Percentiles rank a stretch among this genome's conserved stretches.
phyloP scores from a whole-genome alignment of 37 sponge, comb jelly and placozoan species.

The Halisarca cf. caerulea region DNA sequence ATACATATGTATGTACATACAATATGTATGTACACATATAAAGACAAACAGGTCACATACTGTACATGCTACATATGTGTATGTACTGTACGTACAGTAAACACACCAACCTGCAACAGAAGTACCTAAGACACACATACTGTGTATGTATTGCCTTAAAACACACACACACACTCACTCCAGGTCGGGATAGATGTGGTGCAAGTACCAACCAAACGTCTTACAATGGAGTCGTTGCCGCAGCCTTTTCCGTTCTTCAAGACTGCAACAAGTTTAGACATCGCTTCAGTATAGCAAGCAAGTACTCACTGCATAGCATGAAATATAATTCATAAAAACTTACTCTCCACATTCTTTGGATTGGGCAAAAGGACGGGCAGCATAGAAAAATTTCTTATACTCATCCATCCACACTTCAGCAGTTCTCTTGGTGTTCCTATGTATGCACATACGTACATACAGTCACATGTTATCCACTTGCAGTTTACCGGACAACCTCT shows the following conservation, averaged over 20 bases:
- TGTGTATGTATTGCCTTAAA: too few relatives aligned
- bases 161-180: constrained; percentile 36
- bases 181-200: constrained; percentile 87
- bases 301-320: constrained; percentile 47
- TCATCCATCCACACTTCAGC: constrained; percentile 99
- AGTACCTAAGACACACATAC: too few relatives aligned
- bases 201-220: constrained; percentile 88
- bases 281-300: background rate
- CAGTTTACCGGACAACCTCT: background rate
- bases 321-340: too few relatives aligned
- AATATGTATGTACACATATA: too few relatives aligned
- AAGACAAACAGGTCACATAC: too few relatives aligned
- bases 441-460: background rate
- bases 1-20: too few relatives aligned
- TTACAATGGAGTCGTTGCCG: constrained; percentile 79
- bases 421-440: constrained; percentile 81
- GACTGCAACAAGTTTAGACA: constrained; percentile 28
- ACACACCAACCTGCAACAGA: too few relatives aligned
- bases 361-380: constrained; percentile 77
- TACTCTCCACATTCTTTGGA: constrained; percentile 49
- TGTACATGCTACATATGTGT: too few relatives aligned
- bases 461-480: background rate
- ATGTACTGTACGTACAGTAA: too few relatives aligned
- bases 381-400: constrained; percentile 84
- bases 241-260: constrained; percentile 53